Base-by-base conservation (phyloP, 2,113 vertebrate genomes). In the Caracal caracal region DNA sequence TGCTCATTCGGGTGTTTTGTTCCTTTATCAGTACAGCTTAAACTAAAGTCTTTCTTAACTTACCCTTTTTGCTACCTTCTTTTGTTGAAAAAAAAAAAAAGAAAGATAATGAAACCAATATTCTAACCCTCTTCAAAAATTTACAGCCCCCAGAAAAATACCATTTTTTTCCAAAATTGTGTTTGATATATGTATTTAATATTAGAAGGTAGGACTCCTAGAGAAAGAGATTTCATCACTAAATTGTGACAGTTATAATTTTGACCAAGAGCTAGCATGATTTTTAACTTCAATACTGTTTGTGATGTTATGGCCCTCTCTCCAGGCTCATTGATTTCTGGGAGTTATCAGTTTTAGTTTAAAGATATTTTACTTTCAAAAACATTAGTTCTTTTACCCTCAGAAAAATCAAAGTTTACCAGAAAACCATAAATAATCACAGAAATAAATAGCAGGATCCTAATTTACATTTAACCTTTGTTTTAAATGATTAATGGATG, bases 401-500 rank as follows among this genome's bases (percentile, higher is more conserved):
- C 65, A 82, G 95, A 94, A 98, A 98, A 98, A 98, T 47, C 92
- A 97, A 96, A 98, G 95, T 98, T 98, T 91, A 94, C 94, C 88
- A 95, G 92, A 95, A 98, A 96, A 73, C 88, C 95, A 97, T 97
- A 98, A 98, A 98, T 98, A 98, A 98, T 98, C 95, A 91, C 78
- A 97, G 97, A 96, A 98, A 98, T 97, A 98, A 98, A 98, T 96
- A 98, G 95, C 94, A 96, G 93, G 83, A 88, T 94, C 92, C 97
- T 98, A 98, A 98, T 98, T 99, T 99, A 98, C 98, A 98, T 98
- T 98, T 98, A 98, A 98, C 98, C 97, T 98, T 99, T 98, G 97
- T 98, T 99, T 99, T 98, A 98, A 98, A 98, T 99, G 99, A 99
- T 99, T 98, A 99, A 99, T 98, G 98, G 98, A 93, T 98, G 97